Conservation (phyloP, 2,113 vertebrate species). For the Myocastor coypus region DNA sequence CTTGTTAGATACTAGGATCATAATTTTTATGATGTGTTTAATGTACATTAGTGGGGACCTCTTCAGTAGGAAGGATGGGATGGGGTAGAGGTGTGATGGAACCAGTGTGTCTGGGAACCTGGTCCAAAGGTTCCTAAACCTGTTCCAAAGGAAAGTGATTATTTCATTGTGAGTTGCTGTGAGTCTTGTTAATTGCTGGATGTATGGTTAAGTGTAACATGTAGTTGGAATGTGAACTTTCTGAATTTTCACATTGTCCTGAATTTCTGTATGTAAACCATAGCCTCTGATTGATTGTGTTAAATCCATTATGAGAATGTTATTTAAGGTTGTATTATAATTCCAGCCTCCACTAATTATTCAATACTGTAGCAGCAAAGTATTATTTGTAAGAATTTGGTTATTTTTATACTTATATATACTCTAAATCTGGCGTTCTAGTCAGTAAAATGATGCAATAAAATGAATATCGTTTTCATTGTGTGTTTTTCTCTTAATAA, state of each 20-base stretch:
- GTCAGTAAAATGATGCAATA: conserved; percentile 90
- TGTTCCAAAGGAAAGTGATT: neutral
- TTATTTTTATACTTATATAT: conserved; percentile 90
- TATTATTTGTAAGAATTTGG: conserved; percentile 89
- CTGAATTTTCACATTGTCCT: conserved; percentile 70
- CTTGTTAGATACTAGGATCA: neutral
- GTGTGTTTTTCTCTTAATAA: conserved; percentile 51
- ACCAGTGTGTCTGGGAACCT: neutral
- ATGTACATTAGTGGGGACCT: neutral
- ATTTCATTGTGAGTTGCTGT: conserved; percentile 12
- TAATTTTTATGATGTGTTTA: neutral
- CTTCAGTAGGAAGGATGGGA: neutral
- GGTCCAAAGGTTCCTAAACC: neutral
- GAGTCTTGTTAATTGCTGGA: conserved; percentile 62
- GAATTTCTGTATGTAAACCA: conserved; percentile 78
- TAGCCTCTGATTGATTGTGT: conserved; percentile 78
- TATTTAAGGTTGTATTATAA: conserved; percentile 90
- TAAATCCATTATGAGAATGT: conserved; percentile 78
- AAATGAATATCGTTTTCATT: conserved; percentile 83
- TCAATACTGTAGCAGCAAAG: conserved; percentile 88
- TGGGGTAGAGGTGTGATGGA: neutral
- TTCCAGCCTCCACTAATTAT: conserved; percentile 87
- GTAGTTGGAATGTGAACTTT: conserved; percentile 62
- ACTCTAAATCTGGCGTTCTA: conserved; percentile 90
- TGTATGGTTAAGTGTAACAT: conserved; percentile 73